These are phyloP conservation scores for Diorhabda sublineata DNA, from an alignment of 1,140 invertebrate species.

Conservation along the genomic window DNA sequence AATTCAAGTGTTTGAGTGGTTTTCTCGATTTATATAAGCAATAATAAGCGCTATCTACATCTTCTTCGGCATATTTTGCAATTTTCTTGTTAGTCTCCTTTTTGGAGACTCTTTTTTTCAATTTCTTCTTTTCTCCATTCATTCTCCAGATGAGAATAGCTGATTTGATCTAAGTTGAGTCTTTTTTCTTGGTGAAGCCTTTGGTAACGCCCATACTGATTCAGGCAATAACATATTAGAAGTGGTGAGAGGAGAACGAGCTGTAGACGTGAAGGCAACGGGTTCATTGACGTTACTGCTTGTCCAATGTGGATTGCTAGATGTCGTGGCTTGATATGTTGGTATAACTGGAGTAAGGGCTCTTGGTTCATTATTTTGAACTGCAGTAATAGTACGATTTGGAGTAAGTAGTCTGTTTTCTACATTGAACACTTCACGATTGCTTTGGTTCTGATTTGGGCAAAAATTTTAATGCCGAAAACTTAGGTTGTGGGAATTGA, in stretches of 20 bases:
- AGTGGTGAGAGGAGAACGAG: constrained; percentile 1
- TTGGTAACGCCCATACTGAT: not conserved
- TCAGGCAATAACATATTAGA: not conserved
- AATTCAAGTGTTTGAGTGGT: no score
- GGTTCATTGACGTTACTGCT: not conserved
- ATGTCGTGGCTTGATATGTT: constrained; percentile 12
- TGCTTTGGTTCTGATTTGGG: constrained; percentile 16
- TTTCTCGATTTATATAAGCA: no score
- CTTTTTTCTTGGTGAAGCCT: not conserved
- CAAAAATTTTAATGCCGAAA: not conserved
- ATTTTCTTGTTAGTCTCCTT: not conserved
- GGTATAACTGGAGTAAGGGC: constrained; percentile 7
- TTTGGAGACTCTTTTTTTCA: no score
- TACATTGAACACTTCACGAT: constrained; percentile 5
- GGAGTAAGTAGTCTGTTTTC: constrained; percentile 14
- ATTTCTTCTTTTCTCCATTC: no score
- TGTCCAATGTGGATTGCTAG: not conserved
- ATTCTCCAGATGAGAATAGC: no score
- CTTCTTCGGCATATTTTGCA: not conserved
- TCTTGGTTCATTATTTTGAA: constrained; percentile 11
- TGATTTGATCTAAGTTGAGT: not conserved
- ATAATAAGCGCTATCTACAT: not conserved
- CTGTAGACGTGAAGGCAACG: not conserved
- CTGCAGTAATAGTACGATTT: constrained; percentile 11
- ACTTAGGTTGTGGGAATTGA: not conserved